Conservation (phyloP, 2,113 vertebrate genomes). For the Sterrhoptilus dennistouni region DNA sequence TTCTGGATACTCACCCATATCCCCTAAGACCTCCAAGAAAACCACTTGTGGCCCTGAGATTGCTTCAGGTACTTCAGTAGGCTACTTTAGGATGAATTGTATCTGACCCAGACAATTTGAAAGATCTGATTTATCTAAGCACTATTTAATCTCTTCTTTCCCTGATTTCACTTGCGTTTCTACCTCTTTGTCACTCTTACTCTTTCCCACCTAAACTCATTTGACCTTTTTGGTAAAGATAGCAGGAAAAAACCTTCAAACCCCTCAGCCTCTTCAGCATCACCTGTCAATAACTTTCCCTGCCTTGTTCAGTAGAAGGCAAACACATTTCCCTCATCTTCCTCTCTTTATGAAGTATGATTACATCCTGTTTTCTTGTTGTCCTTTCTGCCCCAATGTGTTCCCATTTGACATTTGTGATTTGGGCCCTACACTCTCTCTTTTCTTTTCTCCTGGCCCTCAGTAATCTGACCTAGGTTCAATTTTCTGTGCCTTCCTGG, state of each 20-base stretch:
- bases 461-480: not conserved
- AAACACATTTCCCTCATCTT: not conserved
- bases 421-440: not conserved
- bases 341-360: not conserved
- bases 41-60: not conserved
- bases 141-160: slow-evolving; percentile 26
- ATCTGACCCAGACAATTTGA: not conserved
- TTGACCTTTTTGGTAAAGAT: slow-evolving; percentile 25
- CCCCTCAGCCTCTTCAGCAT: not conserved
- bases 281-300: not conserved
- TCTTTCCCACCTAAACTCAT: slow-evolving; percentile 10
- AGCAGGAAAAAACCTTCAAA: not conserved
- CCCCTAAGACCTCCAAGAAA: not conserved
- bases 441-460: not conserved
- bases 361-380: not conserved
- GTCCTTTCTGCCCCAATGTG: not conserved
- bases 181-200: not conserved
- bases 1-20: not conserved
- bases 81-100: not conserved
- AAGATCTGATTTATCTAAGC: slow-evolving; percentile 22
- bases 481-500: not conserved
- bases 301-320: not conserved
- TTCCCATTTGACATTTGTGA: not conserved
- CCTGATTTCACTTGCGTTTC: slow-evolving; percentile 27
- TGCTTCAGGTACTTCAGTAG: not conserved